phyloP scores from a whole-genome alignment of 2,888 invertebrate genomes.

The Melieria crassipennis region DNA sequence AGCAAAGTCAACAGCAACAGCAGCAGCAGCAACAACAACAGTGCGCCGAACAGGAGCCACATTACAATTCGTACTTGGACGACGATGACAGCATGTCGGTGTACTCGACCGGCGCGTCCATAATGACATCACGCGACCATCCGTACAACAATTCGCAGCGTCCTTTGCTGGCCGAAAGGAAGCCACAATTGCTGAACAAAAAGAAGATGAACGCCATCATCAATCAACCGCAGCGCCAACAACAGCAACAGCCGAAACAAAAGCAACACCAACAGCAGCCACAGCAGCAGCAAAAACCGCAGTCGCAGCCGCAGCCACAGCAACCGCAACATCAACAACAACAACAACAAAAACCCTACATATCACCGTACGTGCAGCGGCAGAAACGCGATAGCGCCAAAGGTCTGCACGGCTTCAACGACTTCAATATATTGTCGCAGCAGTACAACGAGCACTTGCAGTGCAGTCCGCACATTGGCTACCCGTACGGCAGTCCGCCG shows the following conservation, averaged over 20 bases:
- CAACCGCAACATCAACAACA: constrained; percentile 41
- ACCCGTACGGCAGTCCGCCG: constrained; percentile 65
- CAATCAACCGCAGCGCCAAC: constrained; percentile 33
- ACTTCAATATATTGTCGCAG: constrained; percentile 63
- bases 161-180: constrained; percentile 60
- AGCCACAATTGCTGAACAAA: constrained; percentile 50
- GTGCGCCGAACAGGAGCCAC: constrained; percentile 5
- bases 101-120: constrained; percentile 51
- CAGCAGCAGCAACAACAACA: constrained; percentile 34
- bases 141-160: constrained; percentile 63
- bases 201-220: constrained; percentile 38
- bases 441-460: constrained; percentile 62
- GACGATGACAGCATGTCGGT: constrained; percentile 52
- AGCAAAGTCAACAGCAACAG: constrained; percentile 34
- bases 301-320: constrained; percentile 32
- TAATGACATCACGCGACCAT: constrained; percentile 62
- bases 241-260: constrained; percentile 19
- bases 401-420: constrained; percentile 64
- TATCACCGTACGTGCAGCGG: constrained; percentile 57
- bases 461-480: constrained; percentile 62
- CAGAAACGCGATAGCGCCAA: constrained; percentile 60
- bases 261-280: constrained; percentile 44
- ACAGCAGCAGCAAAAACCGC: constrained; percentile 38
- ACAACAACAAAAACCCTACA: constrained; percentile 46
- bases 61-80: constrained; percentile 37